Base-by-base conservation (phyloP, 2,797 vertebrate species). In the Clarias laeviceps region DNA sequence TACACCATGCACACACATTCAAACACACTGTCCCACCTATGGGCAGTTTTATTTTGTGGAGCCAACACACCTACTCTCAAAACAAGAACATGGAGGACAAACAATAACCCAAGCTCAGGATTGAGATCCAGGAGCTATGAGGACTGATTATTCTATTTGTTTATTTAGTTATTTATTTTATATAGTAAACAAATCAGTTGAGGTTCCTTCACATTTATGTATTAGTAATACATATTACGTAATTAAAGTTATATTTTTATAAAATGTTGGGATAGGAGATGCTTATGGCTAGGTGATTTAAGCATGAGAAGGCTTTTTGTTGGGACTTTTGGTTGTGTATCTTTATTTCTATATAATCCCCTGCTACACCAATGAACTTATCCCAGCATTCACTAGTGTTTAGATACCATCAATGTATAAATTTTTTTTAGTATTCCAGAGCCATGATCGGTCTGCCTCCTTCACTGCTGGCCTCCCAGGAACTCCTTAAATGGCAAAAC, bases 231-330 rank as follows among this genome's bases (percentile, higher is more conserved):
- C 12, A 40, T 62, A 5, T 37, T 61, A 24, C 24, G 8, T 34
- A 59, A 24, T 24, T 12, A 56, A 69, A 24, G 2, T 22, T 20
- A 20, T 0, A 11, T 22, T 57, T 14, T 37, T 32, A 74, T 20
- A 73, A 81, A n/a, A 73, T 66, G 69, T 81, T 59, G 37, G 77
- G 79, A 62, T 15, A 61, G 18, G 20, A 20, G 17, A 45, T 32
- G 27, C 61, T 27, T 87, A 45, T 72, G 65, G 72, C 40, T 18
- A 29, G 27, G 45, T 29, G 0, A 74, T 20, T 81, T 69, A 72
- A 40, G 37, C 37, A 40, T 7, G 37, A 40, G 37, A 45, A 9
- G 40, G 32, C 1, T 34, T 34, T 34, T 34, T 34, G 32, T 34
- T 34, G 32, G 32, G 1, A 45, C 40, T 45, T 45, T 45, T 45